Evolutionary conservation across 2,113 vertebrate genomes (phyloP).

Genomic region (Xenopus tropicalis): DNA sequence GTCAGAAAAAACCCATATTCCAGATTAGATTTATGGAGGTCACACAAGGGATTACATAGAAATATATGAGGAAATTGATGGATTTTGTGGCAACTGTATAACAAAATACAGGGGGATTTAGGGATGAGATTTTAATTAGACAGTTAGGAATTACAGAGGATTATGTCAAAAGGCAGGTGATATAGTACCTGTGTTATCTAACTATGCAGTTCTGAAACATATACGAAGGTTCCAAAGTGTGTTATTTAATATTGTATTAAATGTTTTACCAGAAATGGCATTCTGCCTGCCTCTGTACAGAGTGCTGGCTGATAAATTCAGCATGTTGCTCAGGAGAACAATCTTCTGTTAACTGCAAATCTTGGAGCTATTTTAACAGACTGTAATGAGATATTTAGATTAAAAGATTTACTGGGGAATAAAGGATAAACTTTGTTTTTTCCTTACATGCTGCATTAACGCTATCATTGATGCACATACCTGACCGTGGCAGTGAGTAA

Average conservation of each 20-base stretch:
- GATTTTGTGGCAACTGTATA: neutral
- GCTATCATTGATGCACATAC: slow-evolving; percentile 11
- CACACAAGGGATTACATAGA: neutral
- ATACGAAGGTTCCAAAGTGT: neutral
- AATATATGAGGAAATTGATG: slow-evolving; percentile 6
- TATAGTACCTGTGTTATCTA: neutral
- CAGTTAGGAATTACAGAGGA: neutral
- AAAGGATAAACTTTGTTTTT: slow-evolving; percentile 23
- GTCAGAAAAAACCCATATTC: too few species aligned
- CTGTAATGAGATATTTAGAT: slow-evolving; percentile 39
- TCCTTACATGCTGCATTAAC: neutral
- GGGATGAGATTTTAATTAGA: neutral
- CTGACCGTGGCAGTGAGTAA: neutral
- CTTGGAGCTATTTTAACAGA: slow-evolving; percentile 34
- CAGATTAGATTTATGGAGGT: neutral
- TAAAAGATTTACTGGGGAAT: slow-evolving; percentile 39
- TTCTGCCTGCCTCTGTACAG: slow-evolving; percentile 1
- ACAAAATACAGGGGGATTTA: neutral
- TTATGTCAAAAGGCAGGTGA: neutral
- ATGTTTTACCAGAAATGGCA: neutral
- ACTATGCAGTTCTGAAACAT: neutral
- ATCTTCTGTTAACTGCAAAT: slow-evolving; percentile 37
- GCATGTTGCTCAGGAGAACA: slow-evolving; percentile 35
- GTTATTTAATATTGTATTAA: neutral
- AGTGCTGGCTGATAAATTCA: slow-evolving; percentile 11